These are phyloP conservation scores for Lepidostoma basale DNA, from an alignment of 1,140 invertebrate species.

Conservation along the genomic window DNA sequence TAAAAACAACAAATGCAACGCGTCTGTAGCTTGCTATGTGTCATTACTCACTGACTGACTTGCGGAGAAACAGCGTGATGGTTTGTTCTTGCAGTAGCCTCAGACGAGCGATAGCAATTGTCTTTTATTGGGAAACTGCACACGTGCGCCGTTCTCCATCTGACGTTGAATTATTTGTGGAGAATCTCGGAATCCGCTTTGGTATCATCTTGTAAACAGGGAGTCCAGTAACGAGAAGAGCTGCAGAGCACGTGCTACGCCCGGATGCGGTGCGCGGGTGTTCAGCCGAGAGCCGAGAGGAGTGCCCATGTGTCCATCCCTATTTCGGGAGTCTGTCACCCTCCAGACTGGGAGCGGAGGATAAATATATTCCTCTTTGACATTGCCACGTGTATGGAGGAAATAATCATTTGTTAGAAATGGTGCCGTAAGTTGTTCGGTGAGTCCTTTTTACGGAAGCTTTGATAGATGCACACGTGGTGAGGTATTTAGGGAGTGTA, in stretches of 20 bases:
- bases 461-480: slow-evolving; percentile 25
- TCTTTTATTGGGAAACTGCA: too few species aligned
- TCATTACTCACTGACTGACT: too few species aligned
- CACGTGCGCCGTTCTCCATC: slow-evolving; percentile 5
- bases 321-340: slow-evolving; percentile 35
- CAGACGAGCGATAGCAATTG: too few species aligned
- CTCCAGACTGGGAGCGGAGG: slow-evolving; percentile 14
- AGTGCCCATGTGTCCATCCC: slow-evolving; percentile 29
- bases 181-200: neutral
- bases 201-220: slow-evolving; percentile 3
- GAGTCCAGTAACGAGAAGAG: neutral
- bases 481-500: slow-evolving; percentile 10
- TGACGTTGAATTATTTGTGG: neutral
- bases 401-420: slow-evolving; percentile 32
- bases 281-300: neutral
- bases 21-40: too few species aligned
- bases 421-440: slow-evolving; percentile 9
- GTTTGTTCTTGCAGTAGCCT: too few species aligned
- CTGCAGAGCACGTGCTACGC: neutral
- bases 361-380: slow-evolving; percentile 31
- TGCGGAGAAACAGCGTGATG: too few species aligned
- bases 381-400: slow-evolving; percentile 24
- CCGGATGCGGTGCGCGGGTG: neutral
- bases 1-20: too few species aligned
- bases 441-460: slow-evolving; percentile 13